phyloP scores from a whole-genome alignment of 2,797 vertebrate genomes.

The Syncerus caffer region DNA sequence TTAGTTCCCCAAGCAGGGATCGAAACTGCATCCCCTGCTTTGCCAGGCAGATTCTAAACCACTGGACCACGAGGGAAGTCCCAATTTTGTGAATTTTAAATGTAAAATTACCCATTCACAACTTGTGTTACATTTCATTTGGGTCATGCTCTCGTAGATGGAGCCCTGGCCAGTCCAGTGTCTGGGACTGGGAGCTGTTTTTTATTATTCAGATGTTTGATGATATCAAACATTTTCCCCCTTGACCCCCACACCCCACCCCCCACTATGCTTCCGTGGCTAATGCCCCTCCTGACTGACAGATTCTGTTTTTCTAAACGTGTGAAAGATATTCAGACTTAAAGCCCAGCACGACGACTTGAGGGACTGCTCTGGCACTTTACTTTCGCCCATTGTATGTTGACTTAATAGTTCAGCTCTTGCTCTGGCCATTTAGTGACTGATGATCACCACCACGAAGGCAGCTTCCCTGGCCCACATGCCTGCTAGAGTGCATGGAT shows the following conservation, averaged over 20 bases:
- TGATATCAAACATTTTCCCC: neutral
- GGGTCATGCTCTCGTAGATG: too few species aligned
- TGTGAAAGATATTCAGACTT: neutral
- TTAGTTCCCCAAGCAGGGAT: neutral
- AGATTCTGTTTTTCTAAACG: neutral
- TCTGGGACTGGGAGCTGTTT: neutral
- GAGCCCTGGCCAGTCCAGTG: neutral
- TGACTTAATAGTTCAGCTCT: neutral
- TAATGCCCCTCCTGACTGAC: neutral
- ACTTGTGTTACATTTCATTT: neutral
- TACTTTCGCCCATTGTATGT: neutral
- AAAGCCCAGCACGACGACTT: neutral
- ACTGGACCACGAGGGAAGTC: neutral
- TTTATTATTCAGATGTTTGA: neutral
- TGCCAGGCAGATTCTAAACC: neutral
- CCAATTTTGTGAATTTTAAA: neutral
- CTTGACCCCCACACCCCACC: accelerated
- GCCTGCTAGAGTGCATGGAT: neutral
- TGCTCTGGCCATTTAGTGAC: neutral
- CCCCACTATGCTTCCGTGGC: neutral
- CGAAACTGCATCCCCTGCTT: neutral
- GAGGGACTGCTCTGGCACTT: neutral
- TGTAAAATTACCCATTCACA: neutral
- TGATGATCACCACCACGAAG: accelerated
- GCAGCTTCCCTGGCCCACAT: neutral